phyloP scores from a whole-genome alignment of 2,888 invertebrate genomes.

The Sinodicranocentrus sp. region DNA sequence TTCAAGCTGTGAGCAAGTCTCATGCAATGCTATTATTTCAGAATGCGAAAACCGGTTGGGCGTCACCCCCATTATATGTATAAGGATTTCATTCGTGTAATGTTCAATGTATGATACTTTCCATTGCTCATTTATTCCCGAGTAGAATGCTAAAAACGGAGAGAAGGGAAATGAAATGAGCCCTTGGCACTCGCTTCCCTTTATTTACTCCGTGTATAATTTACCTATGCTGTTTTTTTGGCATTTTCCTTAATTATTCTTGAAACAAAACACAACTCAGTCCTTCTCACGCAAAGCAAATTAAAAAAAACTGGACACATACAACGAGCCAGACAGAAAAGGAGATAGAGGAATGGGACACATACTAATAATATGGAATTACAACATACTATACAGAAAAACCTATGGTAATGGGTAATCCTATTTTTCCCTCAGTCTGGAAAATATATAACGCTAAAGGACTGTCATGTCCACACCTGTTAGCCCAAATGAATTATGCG shows the following conservation, averaged over 20 bases:
- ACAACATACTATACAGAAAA: no score
- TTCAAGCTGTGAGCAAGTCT: slow-evolving; percentile 68
- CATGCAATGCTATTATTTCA: slow-evolving; percentile 67
- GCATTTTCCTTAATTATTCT: slow-evolving; percentile 67
- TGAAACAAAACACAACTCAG: slow-evolving; percentile 39
- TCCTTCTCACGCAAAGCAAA: slow-evolving; percentile 48
- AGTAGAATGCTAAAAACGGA: slow-evolving; percentile 20
- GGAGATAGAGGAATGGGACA: not conserved
- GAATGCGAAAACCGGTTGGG: slow-evolving; percentile 71
- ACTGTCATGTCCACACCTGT: slow-evolving; percentile 71
- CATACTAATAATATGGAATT: no score
- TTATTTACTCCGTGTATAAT: slow-evolving; percentile 13
- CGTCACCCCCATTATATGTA: slow-evolving; percentile 58
- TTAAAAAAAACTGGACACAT: not conserved
- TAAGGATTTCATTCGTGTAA: not conserved
- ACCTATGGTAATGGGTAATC: no score
- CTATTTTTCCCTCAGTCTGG: slow-evolving; percentile 5
- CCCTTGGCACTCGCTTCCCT: slow-evolving; percentile 58
- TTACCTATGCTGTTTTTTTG: slow-evolving; percentile 30
- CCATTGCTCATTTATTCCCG: not conserved
- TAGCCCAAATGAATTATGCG: slow-evolving; percentile 68
- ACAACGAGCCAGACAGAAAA: not conserved
- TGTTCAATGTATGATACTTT: slow-evolving; percentile 9
- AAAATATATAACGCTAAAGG: slow-evolving; percentile 50
- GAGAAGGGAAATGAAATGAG: slow-evolving; percentile 58